phyloP scores from a whole-genome alignment of 2,113 vertebrate genomes.

The Saiga tatarica region DNA sequence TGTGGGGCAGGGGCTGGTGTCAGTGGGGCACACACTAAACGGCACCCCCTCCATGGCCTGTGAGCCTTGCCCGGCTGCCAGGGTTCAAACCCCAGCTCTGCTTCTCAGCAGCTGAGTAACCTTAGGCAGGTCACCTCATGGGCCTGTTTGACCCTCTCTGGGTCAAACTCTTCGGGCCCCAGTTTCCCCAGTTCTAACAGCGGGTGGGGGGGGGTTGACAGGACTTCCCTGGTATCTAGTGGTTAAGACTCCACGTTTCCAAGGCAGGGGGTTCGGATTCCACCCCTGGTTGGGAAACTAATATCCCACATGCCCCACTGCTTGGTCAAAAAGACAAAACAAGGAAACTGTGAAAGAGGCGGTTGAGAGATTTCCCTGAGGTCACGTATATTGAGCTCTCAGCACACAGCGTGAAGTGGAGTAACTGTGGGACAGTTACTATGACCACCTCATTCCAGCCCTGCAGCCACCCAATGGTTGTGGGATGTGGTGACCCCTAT shows the following conservation, averaged over 20 bases:
- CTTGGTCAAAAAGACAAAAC: neutral
- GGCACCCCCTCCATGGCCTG: neutral
- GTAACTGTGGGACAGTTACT: rapidly evolving
- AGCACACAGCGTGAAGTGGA: neutral
- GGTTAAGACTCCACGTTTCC: neutral
- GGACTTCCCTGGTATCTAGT: neutral
- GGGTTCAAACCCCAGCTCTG: neutral
- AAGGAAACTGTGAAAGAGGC: neutral
- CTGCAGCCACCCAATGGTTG: neutral
- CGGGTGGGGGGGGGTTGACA: neutral
- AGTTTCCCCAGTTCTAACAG: neutral
- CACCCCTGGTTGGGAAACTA: neutral
- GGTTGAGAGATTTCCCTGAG: neutral
- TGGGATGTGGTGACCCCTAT: neutral
- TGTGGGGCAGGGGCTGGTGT: slow-evolving; percentile 46
- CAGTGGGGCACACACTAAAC: rapidly evolving
- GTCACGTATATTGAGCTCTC: rapidly evolving
- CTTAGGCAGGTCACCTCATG: neutral
- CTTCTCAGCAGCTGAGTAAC: neutral
- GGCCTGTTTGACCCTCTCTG: neutral
- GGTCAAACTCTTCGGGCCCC: neutral
- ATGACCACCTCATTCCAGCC: neutral
- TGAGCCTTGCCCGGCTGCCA: neutral
- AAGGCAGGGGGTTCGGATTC: neutral
- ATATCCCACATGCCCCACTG: neutral